These are phyloP conservation scores for Oreochromis niloticus DNA, from an alignment of 2,113 vertebrate genomes.

Conservation along the genomic window DNA sequence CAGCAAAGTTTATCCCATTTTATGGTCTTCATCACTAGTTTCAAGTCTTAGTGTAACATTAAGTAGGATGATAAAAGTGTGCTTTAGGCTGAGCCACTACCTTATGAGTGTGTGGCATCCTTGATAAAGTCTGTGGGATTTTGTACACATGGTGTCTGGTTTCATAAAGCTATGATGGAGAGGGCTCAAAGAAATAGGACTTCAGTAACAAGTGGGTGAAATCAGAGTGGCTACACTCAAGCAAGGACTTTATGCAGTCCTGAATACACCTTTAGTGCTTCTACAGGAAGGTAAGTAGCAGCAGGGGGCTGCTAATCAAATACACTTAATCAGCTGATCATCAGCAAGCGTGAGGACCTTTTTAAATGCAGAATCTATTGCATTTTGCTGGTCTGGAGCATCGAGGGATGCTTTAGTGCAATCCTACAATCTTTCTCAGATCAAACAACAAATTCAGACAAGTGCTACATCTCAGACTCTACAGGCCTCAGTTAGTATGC, in stretches of 20 bases:
- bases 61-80: not conserved
- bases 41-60: not conserved
- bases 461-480: not conserved
- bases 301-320: not conserved
- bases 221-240: not conserved
- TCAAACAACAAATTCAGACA: not conserved
- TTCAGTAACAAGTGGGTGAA: not conserved
- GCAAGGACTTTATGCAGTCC: not conserved
- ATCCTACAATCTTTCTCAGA: not conserved
- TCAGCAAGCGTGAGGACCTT: not conserved
- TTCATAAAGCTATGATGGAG: not conserved
- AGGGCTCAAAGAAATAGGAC: not conserved
- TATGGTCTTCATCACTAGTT: not conserved
- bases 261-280: not conserved
- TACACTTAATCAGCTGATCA: not conserved
- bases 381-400: not conserved
- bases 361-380: not conserved
- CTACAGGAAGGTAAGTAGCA: not conserved
- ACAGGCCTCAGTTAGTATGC: not conserved
- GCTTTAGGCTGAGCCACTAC: not conserved
- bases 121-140: not conserved
- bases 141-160: not conserved
- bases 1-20: not conserved
- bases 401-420: not conserved
- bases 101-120: not conserved